Evolutionary conservation across 2,113 vertebrate genomes (phyloP).

Genomic region (Rostratula benghalensis): DNA sequence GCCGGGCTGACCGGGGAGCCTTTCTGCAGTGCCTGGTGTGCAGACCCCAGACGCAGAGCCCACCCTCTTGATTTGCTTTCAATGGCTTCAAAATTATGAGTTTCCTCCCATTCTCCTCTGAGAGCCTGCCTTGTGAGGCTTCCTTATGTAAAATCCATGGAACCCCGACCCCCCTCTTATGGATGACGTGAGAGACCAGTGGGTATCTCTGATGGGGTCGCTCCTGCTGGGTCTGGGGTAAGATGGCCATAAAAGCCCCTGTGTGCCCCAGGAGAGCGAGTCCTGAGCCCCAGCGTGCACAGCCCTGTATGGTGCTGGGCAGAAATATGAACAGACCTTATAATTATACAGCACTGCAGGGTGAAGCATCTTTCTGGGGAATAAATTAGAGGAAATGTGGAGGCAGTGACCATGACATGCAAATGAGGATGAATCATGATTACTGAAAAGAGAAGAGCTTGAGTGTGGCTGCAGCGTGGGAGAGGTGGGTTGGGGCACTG

Average conservation of each 20-base stretch:
- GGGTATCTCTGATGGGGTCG: accelerated
- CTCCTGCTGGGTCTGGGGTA: neutral
- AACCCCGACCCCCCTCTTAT: accelerated
- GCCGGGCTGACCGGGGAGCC: accelerated
- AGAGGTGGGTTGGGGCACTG: neutral
- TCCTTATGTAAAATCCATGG: neutral
- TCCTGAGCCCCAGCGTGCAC: accelerated
- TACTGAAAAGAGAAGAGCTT: neutral
- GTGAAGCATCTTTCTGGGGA: neutral
- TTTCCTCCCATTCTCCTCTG: neutral
- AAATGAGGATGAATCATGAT: neutral
- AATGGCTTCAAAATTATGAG: neutral
- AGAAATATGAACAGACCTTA: accelerated
- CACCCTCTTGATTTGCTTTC: neutral
- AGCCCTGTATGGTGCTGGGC: no score
- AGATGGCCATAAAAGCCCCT: accelerated
- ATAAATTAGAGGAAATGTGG: neutral
- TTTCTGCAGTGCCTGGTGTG: neutral
- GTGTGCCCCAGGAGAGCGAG: neutral
- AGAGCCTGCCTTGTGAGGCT: neutral
- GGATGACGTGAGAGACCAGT: accelerated
- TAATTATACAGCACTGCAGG: neutral
- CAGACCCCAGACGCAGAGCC: neutral
- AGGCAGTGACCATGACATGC: neutral
- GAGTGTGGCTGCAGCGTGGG: accelerated